Evolutionary conservation across 2,797 vertebrate species (phyloP).

Genomic region (Bradypodion pumilum): DNA sequence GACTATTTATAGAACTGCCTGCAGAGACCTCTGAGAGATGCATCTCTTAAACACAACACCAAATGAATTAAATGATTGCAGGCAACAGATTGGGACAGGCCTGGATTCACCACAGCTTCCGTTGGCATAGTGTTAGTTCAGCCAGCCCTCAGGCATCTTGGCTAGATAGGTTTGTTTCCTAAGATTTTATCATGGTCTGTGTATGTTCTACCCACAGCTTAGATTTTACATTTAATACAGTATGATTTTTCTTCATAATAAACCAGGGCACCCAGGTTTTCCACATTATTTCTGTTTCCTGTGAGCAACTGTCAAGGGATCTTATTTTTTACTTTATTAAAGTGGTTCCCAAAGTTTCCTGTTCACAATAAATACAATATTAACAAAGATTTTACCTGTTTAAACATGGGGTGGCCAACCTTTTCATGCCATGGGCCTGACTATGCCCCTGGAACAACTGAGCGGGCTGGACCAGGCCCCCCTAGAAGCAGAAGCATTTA

Average conservation of each 20-base stretch:
- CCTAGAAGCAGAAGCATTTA: too few species aligned
- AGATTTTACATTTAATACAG: not conserved
- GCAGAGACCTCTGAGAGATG: not conserved
- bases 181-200: not conserved
- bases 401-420: too few species aligned
- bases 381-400: not conserved
- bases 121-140: too few species aligned
- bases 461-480: too few species aligned
- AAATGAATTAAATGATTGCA: not conserved
- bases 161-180: not conserved
- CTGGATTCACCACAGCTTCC: too few species aligned
- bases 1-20: not conserved
- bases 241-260: not conserved
- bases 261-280: not conserved
- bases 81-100: not conserved
- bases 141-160: not conserved
- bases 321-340: not conserved
- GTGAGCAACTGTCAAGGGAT: not conserved
- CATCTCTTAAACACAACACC: not conserved
- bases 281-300: not conserved
- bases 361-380: not conserved
- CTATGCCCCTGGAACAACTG: too few species aligned
- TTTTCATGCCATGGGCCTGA: too few species aligned
- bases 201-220: not conserved
- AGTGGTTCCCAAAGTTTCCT: not conserved